phyloP scores from a whole-genome alignment of 2,113 vertebrate species.

The Myocastor coypus region DNA sequence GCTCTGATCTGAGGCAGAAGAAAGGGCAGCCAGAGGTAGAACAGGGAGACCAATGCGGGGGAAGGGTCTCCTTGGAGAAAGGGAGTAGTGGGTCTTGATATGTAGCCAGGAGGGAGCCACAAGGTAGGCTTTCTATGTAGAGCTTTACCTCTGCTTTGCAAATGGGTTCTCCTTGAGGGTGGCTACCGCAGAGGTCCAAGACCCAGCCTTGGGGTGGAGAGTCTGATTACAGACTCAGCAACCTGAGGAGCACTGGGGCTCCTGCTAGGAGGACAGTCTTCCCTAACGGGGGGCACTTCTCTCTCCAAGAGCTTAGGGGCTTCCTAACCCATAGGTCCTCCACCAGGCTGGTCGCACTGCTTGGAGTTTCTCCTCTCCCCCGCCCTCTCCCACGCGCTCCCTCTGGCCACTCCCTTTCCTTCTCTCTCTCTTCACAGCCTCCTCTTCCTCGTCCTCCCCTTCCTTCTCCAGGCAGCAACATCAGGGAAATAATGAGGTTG shows the following conservation, averaged over 20 bases:
- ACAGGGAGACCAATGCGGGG: neutral
- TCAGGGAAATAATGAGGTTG: constrained; percentile 86
- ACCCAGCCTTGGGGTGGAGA: neutral
- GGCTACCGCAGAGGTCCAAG: neutral
- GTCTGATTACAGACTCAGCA: neutral
- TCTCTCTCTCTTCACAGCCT: neutral
- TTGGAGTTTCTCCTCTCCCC: neutral
- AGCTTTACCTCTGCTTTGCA: neutral
- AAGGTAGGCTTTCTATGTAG: accelerated
- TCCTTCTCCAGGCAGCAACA: constrained; percentile 65
- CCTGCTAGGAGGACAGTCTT: neutral
- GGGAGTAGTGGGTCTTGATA: accelerated
- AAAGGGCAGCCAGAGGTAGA: neutral
- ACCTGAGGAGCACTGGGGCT: neutral
- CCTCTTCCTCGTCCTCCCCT: neutral
- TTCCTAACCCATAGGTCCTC: neutral
- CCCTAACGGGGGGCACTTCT: neutral
- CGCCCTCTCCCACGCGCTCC: accelerated
- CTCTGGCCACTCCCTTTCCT: accelerated
- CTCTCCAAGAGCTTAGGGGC: neutral
- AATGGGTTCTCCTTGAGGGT: neutral
- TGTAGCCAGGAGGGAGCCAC: neutral
- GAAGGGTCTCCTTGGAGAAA: neutral
- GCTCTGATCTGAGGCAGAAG: neutral
- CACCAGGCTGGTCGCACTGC: neutral